Evolutionary conservation across 2,888 invertebrate genomes (phyloP).

Genomic region (Parascotia fuliginaria): DNA sequence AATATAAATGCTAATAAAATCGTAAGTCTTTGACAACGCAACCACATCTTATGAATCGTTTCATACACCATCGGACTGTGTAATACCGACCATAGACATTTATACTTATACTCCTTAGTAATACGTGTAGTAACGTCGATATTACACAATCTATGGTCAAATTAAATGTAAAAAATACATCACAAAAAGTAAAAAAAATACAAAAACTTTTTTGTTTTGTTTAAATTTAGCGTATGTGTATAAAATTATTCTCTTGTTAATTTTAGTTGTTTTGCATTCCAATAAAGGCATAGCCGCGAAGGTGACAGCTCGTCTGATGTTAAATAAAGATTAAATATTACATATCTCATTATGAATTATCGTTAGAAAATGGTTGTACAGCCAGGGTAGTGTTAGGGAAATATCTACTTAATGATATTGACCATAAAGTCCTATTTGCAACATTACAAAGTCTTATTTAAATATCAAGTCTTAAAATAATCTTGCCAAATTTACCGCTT

Average conservation of each 20-base stretch:
- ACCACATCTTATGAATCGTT: neutral
- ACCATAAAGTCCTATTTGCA: neutral
- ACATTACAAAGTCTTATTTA: neutral
- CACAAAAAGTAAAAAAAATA: conserved; percentile 3
- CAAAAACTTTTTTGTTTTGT: conserved; percentile 6
- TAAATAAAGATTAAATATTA: conserved; percentile 12
- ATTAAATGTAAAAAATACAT: conserved; percentile 3
- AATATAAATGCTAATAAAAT: neutral
- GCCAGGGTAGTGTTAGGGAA: conserved; percentile 14
- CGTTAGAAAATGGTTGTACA: conserved; percentile 13
- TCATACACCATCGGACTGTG: neutral
- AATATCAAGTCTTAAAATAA: neutral
- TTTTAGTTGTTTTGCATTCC: conserved; percentile 42
- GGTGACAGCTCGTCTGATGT: conserved; percentile 10
- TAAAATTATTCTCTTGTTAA: conserved; percentile 28
- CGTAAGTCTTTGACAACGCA: neutral
- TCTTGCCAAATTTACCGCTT: neutral
- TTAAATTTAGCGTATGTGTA: conserved; percentile 22
- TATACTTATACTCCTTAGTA: conserved; percentile 13
- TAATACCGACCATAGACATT: conserved; percentile 6
- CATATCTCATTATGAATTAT: conserved; percentile 30
- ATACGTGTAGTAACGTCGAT: neutral
- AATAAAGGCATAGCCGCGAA: conserved; percentile 18
- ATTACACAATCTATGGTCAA: conserved; percentile 8
- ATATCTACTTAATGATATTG: neutral